Percentiles rank a stretch among this genome's conserved stretches.
These are phyloP conservation scores for Rhea americana DNA, from an alignment of 2,113 vertebrate species.

Conservation along the genomic window DNA sequence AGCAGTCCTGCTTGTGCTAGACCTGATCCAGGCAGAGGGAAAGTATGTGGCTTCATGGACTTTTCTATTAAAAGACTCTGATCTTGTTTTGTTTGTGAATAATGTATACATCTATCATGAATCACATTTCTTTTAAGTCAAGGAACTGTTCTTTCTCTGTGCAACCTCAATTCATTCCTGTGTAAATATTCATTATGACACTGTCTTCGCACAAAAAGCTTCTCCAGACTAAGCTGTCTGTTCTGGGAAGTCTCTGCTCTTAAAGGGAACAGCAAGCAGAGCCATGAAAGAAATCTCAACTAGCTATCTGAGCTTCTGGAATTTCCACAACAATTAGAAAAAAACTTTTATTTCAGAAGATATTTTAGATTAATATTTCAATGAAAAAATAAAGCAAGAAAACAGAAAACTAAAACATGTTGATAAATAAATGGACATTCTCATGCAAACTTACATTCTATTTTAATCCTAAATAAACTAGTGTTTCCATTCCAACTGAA, in stretches of 20 bases:
- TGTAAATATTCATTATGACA: constrained; percentile 58
- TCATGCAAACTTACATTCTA: neutral
- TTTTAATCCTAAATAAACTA: neutral
- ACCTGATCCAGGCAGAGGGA: neutral
- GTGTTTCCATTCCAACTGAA: neutral
- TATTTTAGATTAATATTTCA: neutral
- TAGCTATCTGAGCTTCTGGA: constrained; percentile 4
- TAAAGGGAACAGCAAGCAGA: constrained; percentile 8
- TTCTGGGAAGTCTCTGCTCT: constrained; percentile 15
- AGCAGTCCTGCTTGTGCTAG: neutral
- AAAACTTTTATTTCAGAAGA: neutral
- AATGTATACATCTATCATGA: constrained; percentile 9
- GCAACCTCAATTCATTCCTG: constrained; percentile 52
- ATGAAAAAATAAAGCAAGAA: neutral
- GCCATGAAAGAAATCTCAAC: neutral
- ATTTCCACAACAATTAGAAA: neutral
- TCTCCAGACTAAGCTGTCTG: constrained; percentile 50
- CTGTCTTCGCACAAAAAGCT: constrained; percentile 52
- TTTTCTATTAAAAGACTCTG: constrained; percentile 42
- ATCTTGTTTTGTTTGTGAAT: constrained; percentile 27
- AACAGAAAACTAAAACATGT: neutral
- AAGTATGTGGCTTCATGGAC: neutral
- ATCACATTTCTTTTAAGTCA: constrained; percentile 43
- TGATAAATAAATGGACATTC: neutral
- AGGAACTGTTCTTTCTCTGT: constrained; percentile 40